Base-by-base conservation (phyloP, 1,140 invertebrate species). In the Drosophila guanche region DNA sequence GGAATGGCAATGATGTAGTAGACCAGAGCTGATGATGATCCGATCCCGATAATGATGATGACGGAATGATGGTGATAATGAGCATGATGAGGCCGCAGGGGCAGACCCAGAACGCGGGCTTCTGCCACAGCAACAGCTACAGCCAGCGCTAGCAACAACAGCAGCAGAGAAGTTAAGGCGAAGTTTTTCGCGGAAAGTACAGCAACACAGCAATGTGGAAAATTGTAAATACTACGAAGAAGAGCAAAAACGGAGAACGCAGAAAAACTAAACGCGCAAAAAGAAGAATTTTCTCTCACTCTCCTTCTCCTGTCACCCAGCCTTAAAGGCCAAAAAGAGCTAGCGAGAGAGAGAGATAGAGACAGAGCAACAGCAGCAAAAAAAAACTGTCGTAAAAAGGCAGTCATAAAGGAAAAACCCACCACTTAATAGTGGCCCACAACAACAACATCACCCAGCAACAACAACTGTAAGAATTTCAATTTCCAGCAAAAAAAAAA, bases 251-350 rank as follows among this genome's bases (percentile, higher is more conserved):
- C 83, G 88, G 78, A 70, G 77, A 88, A 88, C 84, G 83, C 78
- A 88, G 83, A 88, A 88, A 88, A 88, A 88, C 79, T 88, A 88
- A 88, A 83, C 83, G 83, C 84, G 83, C 84, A 88, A 88, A 88
- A 88, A 88, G 84, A 88, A 88, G 83, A 88, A 88, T 89, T 89
- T 88, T 88, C 75, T 69, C 66, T 12, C 10, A 37, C 33, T 37
- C 54, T 60, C 42, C 71, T 70, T 59, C 43, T 70, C 66, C 43
- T 67, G 60, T 75, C 72, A 59, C 68, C 73, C 71, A 59, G 61
- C 71, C 74, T 70, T 66, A 75, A 58, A 79, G 63, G 77, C 48
- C 69, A 78, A 66, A 86, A 71, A 60, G 45, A 51, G 62, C 65
- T 56, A 68, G 33, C 5, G 6, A 37, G 33, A 12, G 29, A 53